These are phyloP conservation scores for Achlya flavicornis DNA, from an alignment of 2,888 invertebrate genomes.

Conservation along the genomic window DNA sequence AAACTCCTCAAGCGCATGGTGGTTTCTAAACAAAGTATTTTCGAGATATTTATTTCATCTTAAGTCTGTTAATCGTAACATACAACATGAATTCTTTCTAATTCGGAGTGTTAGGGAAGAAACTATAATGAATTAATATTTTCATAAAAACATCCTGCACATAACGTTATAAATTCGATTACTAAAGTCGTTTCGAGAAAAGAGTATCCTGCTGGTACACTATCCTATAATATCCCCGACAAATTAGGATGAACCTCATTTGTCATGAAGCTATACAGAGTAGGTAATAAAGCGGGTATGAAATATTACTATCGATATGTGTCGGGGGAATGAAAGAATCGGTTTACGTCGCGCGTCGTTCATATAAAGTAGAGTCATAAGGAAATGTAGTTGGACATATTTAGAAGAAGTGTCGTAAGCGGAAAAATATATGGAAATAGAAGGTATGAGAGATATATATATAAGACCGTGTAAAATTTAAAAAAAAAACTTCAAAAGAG, in stretches of 20 bases:
- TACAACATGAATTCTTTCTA: too few relatives aligned
- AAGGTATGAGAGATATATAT: too few relatives aligned
- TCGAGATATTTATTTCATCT: too few relatives aligned
- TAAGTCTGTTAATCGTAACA: too few relatives aligned
- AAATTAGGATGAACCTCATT: conserved; percentile 73
- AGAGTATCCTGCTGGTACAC: conserved; percentile 66
- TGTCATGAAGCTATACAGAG: conserved; percentile 54
- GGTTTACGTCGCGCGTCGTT: conserved; percentile 13
- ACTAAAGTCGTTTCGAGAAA: conserved; percentile 34
- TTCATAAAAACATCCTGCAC: neutral
- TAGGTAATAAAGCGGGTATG: conserved; percentile 53
- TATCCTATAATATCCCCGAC: conserved; percentile 59
- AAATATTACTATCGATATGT: conserved; percentile 47
- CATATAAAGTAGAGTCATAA: neutral
- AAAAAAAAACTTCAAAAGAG: too few relatives aligned
- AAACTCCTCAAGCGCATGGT: too few relatives aligned
- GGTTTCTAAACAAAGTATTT: too few relatives aligned
- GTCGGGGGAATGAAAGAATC: conserved; percentile 19
- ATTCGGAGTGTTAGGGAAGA: too few relatives aligned
- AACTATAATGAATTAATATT: too few relatives aligned
- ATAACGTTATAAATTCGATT: conserved; percentile 49
- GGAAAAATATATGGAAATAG: neutral
- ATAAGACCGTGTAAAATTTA: neutral
- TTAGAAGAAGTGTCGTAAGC: neutral
- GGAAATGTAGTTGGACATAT: neutral